Conservation (phyloP, 2,888 invertebrate species). For the Linnaemya vulpina region DNA sequence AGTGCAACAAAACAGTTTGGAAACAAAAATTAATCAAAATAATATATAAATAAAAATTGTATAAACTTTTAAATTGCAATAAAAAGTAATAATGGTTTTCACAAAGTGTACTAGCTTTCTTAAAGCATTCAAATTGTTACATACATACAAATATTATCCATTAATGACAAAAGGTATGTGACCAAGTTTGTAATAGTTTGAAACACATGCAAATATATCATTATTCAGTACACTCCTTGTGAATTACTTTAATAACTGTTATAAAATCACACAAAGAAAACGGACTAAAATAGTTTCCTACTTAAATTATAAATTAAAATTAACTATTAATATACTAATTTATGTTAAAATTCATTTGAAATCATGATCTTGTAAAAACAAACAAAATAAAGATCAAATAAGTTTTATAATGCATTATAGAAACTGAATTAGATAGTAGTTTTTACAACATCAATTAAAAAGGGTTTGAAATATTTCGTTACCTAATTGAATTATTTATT, state of each 20-base stretch:
- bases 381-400: not conserved
- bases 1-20: conserved; percentile 51
- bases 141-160: no score
- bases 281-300: conserved; percentile 28
- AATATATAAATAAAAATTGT: conserved; percentile 73
- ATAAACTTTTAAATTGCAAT: no score
- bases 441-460: conserved; percentile 54
- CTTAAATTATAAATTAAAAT: conserved; percentile 62
- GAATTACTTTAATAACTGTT: not conserved
- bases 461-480: conserved; percentile 4
- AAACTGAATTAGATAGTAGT: conserved; percentile 14
- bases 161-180: no score
- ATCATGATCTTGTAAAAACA: conserved; percentile 5
- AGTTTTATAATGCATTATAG: conserved; percentile 4
- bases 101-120: no score
- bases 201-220: no score
- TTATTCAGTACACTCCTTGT: no score
- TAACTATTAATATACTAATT: conserved; percentile 65
- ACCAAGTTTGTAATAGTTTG: no score
- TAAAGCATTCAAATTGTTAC: no score
- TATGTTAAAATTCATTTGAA: conserved; percentile 49
- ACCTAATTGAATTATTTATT: conserved; percentile 39
- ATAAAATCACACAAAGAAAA: conserved; percentile 35
- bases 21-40: conserved; percentile 72
- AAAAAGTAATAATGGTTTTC: conserved; percentile 62